Percentiles rank a stretch among this genome's conserved stretches.
Conservation (phyloP, 2,797 vertebrate genomes). For the Sebastes iracundus region DNA sequence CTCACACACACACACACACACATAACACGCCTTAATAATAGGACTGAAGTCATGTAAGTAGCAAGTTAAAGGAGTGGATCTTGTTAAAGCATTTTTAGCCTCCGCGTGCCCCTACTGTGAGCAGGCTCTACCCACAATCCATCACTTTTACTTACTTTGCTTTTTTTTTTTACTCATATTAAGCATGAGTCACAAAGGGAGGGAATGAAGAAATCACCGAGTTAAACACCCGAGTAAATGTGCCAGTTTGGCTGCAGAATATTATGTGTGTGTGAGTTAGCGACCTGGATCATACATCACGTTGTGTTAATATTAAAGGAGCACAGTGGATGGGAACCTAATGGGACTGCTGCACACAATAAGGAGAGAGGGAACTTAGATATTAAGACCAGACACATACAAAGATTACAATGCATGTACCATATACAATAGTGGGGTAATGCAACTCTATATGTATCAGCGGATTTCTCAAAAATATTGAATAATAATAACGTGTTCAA, state of each 20-base stretch:
- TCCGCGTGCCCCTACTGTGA: not conserved
- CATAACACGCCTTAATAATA: not conserved
- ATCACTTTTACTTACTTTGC: slow-evolving; percentile 30
- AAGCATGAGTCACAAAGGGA: slow-evolving; percentile 29
- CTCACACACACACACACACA: not conserved
- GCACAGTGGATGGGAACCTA: not conserved
- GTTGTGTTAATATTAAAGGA: slow-evolving; percentile 2
- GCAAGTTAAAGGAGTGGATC: not conserved
- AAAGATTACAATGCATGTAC: not conserved
- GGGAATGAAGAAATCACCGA: not conserved
- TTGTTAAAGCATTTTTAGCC: not conserved
- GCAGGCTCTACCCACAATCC: slow-evolving; percentile 9
- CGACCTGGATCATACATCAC: not conserved
- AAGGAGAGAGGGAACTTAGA: not conserved
- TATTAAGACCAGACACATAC: not conserved
- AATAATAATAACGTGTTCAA: not conserved
- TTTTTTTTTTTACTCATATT: not conserved
- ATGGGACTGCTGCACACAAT: slow-evolving; percentile 5
- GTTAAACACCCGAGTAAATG: slow-evolving; percentile 2
- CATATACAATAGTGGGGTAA: no score
- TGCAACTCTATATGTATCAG: not conserved
- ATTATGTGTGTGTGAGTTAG: slow-evolving; percentile 12
- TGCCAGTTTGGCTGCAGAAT: slow-evolving; percentile 11
- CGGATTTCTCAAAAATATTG: not conserved
- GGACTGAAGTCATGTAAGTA: not conserved